Percentiles rank a stretch among this genome's conserved stretches.
Conservation (phyloP, 2,888 invertebrate genomes). For the Agonum fuliginosum region DNA sequence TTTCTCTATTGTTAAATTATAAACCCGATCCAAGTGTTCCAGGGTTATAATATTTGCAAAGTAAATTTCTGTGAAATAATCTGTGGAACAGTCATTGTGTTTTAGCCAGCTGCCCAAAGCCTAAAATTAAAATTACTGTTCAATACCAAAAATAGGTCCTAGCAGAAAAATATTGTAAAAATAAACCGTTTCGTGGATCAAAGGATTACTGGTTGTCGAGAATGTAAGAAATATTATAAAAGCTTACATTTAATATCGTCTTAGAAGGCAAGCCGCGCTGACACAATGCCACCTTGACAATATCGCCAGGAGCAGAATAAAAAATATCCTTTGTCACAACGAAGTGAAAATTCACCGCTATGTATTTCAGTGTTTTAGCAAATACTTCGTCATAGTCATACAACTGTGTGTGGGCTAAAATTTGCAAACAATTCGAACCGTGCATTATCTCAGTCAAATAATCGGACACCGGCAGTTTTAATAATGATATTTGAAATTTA, state of each 20-base stretch:
- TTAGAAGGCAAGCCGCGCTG: neutral
- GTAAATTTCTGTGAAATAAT: neutral
- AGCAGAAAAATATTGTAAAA: no score
- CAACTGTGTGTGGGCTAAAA: constrained; percentile 5
- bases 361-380: constrained; percentile 14
- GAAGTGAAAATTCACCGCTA: neutral
- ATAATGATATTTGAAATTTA: constrained; percentile 23
- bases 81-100: neutral
- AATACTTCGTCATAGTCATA: constrained; percentile 37
- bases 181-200: no score
- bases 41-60: neutral
- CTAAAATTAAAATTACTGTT: constrained; percentile 1
- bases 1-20: neutral
- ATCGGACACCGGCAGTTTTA: constrained; percentile 25
- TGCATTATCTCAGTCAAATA: neutral
- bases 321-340: constrained; percentile 29
- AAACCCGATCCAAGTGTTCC: neutral
- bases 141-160: neutral
- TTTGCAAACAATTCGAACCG: constrained; percentile 17
- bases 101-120: constrained; percentile 3
- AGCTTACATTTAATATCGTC: constrained; percentile 32
- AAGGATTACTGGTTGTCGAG: no score
- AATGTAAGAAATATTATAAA: no score
- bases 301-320: neutral
- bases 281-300: constrained; percentile 9